Evolutionary conservation across 2,888 invertebrate genomes (phyloP), one percentile per base, ranked within the genome.

Genomic region (Escarpia spicata): DNA sequence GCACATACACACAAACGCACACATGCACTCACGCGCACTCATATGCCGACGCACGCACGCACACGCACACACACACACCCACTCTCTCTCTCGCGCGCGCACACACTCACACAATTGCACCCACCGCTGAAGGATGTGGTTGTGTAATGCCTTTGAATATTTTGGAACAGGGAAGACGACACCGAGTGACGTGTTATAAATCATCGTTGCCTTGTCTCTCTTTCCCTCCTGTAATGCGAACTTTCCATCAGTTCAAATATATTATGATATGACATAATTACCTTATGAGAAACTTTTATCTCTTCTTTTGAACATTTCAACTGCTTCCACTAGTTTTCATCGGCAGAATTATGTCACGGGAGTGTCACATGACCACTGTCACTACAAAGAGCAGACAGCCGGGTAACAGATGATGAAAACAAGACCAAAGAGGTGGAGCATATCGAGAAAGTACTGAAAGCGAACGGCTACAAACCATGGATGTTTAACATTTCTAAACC

Each of bases 121-220:
- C n/a, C 19, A 75, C 75, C 75, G 75, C n/a, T 75, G 26, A 19
- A 75, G 75, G 19, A 75, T 75, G 3, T 75, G 75, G 2, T 75
- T n/a, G 75, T 75, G 6, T 75, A 99, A 97, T 0, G 98, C 98
- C 94, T 98, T 98, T 0, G 99, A 99, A 96, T 99, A 99, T 95
- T 98, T 98, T 96, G 98, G 98, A 0, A 99, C 98, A 1, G 98
- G 98, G 97, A 99, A 99, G 95, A 99, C 98, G 0, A 98, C 98
- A 0, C 98, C 98, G 93, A 99, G 97, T 10, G 98, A 97, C 0
- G 99, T 98, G 96, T 98, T 98, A 97, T 98, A 99, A 0, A 97
- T 97, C 8, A 99, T 96, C 26, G 98, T 97, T 0, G 98, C 97
- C 93, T 98, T 97, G 12, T 98, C 97, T n/a, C 98, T 97, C 93